Percentiles rank a stretch among this genome's conserved stretches.
These are phyloP conservation scores for Andrena bicolor DNA, from an alignment of 2,888 invertebrate species.

Conservation along the genomic window DNA sequence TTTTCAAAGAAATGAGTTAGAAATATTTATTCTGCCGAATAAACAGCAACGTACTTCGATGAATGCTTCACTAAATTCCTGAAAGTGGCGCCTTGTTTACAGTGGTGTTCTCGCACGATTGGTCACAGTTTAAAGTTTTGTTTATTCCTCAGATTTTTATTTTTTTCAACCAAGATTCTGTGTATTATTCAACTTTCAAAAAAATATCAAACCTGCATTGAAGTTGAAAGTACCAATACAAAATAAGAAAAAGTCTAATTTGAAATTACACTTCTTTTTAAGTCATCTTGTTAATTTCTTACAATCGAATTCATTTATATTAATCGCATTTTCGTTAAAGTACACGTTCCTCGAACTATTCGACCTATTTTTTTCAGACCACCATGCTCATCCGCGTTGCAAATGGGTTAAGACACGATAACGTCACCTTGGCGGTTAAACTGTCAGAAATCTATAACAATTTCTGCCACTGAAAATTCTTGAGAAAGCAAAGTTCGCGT, in stretches of 20 bases:
- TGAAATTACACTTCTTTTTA: background rate
- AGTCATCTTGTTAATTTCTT: background rate
- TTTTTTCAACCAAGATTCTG: background rate
- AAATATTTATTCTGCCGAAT: no score
- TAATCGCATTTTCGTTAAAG: background rate
- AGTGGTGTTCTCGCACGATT: no score
- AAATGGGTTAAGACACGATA: slow-evolving; percentile 1
- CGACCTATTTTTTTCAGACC: background rate
- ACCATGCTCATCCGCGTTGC: background rate
- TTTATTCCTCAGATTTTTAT: no score
- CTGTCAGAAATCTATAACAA: background rate
- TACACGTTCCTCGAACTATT: background rate
- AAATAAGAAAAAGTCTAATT: no score
- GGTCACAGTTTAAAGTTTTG: no score
- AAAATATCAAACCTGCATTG: no score
- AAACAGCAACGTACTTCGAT: background rate
- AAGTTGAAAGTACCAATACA: no score
- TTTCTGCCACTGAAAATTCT: no score
- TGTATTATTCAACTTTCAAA: background rate
- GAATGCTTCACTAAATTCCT: background rate
- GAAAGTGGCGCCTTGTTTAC: no score
- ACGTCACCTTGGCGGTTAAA: slow-evolving; percentile 11
- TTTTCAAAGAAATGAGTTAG: background rate
- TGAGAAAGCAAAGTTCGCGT: background rate
- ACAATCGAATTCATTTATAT: background rate